phyloP scores from a whole-genome alignment of 2,113 vertebrate species.

The Pygoscelis adeliae region DNA sequence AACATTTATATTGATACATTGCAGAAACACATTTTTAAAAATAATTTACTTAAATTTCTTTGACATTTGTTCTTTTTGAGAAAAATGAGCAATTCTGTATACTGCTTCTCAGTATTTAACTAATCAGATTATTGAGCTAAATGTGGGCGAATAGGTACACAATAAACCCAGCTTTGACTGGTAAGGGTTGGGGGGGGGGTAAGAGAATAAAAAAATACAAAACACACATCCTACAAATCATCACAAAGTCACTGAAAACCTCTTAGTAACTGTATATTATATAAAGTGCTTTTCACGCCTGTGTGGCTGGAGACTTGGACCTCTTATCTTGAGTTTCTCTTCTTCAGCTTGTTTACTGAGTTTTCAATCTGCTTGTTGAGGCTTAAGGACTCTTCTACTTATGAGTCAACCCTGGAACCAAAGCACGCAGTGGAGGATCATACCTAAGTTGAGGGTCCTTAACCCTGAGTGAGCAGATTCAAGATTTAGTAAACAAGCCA shows the following conservation, averaged over 20 bases:
- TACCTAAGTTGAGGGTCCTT: constrained; percentile 23
- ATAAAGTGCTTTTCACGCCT: neutral
- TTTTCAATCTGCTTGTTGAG: constrained; percentile 36
- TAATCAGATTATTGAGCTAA: neutral
- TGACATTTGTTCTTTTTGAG: constrained; percentile 2
- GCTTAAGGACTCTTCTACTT: constrained; percentile 22
- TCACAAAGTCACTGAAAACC: neutral
- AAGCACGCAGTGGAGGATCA: neutral
- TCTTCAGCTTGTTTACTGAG: constrained; percentile 24
- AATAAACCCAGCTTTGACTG: neutral
- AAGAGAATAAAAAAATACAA: neutral
- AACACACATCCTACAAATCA: neutral
- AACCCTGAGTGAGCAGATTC: neutral
- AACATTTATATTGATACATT: constrained; percentile 40
- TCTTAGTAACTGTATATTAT: neutral
- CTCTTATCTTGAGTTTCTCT: neutral
- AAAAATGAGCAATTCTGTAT: neutral
- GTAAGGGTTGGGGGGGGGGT: neutral
- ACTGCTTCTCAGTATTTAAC: neutral
- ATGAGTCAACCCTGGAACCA: neutral
- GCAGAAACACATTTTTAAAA: constrained; percentile 33
- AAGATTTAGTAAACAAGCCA: constrained; percentile 9
- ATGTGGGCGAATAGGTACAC: neutral
- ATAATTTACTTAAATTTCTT: constrained; percentile 27
- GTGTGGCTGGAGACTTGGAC: neutral